Percentiles rank a stretch among this genome's conserved stretches.
Evolutionary conservation across 1,140 invertebrate species (phyloP).

Genomic region (Goniozus legneri): DNA sequence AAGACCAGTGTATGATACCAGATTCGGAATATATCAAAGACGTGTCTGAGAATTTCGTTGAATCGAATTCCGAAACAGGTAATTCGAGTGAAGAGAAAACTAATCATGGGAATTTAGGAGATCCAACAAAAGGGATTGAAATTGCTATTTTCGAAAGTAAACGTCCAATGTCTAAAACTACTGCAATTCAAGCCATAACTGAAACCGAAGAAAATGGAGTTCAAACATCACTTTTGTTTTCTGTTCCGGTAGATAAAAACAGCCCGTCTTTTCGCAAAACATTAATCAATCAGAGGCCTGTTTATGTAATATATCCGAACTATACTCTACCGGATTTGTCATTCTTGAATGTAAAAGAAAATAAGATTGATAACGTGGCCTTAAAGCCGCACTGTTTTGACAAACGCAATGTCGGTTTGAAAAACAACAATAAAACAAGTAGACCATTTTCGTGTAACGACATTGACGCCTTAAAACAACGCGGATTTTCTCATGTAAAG

Average conservation of each 20-base stretch:
- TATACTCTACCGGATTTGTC: slow-evolving; percentile 85
- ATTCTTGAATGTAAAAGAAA: slow-evolving; percentile 69
- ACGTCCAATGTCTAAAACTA: slow-evolving; percentile 28
- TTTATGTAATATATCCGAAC: slow-evolving; percentile 89
- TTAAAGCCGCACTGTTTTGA: slow-evolving; percentile 54
- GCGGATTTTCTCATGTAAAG: slow-evolving; percentile 76
- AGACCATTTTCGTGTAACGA: slow-evolving; percentile 83
- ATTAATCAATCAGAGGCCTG: slow-evolving; percentile 62
- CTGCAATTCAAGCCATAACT: slow-evolving; percentile 38
- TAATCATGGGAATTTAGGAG: slow-evolving; percentile 14
- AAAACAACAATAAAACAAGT: slow-evolving; percentile 45
- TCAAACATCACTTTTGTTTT: slow-evolving; percentile 46
- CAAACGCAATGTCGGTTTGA: slow-evolving; percentile 34
- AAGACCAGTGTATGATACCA: slow-evolving; percentile 33
- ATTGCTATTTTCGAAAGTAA: slow-evolving; percentile 19
- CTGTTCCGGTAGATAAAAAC: slow-evolving; percentile 21
- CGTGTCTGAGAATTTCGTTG: slow-evolving; percentile 51
- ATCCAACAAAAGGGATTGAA: slow-evolving; percentile 18
- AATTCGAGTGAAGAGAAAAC: slow-evolving; percentile 33
- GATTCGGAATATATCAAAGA: slow-evolving; percentile 51
- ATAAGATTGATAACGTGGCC: slow-evolving; percentile 63
- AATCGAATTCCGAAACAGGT: slow-evolving; percentile 41
- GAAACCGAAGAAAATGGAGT: slow-evolving; percentile 47
- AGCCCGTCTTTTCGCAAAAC: slow-evolving; percentile 33
- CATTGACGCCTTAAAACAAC: slow-evolving; percentile 73